Evolutionary conservation across 1,140 invertebrate genomes (phyloP), one percentile per base, ranked within the genome.

Genomic region (Cydia pomonella): DNA sequence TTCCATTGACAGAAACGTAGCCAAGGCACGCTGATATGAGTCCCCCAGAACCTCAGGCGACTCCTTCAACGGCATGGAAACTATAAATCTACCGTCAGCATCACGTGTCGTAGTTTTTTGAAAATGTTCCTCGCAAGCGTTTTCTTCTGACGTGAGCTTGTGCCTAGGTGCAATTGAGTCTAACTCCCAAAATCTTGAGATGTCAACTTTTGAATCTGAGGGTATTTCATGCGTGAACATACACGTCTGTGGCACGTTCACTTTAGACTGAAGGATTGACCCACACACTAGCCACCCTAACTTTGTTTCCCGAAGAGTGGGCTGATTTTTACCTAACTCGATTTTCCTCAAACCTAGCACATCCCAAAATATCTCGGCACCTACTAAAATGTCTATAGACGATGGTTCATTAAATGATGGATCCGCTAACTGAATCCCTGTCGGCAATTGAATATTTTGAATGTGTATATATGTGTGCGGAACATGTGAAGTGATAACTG

Each of bases 211-310:
- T n/a, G n/a, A n/a, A n/a, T n/a, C 18, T 9, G 16, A 9, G 12
- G 69, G 4, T 3, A 4, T 1, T 16, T 21, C 18, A 5, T 53
- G 50, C 1, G 50, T 53, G 18, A 53, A 53, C 50, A 53, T 53
- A n/a, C 50, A 53, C 2, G 18, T 21, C 7, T 16, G 16, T 53
- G 50, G 18, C 5, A 41, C 6, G 5, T 53, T 53, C 6, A 5
- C 4, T 6, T 53, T 53, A 21, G 18, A 13, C 50, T 53, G 50
- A 13, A 16, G 4, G 13, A 53, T 53, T 16, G 16, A 7, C 2
- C 72, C 72, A 53, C n/a, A 50, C 13, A 74, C 29, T n/a, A 74
- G 23, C 73, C 73, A 74, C 4, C 59, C 73, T 3, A 74, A 64
- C 16, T 64, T 27, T 9, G 73, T 33, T n/a, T 74, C 29, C 3